phyloP scores from a whole-genome alignment of 2,797 vertebrate species.

The Varecia variegata region DNA sequence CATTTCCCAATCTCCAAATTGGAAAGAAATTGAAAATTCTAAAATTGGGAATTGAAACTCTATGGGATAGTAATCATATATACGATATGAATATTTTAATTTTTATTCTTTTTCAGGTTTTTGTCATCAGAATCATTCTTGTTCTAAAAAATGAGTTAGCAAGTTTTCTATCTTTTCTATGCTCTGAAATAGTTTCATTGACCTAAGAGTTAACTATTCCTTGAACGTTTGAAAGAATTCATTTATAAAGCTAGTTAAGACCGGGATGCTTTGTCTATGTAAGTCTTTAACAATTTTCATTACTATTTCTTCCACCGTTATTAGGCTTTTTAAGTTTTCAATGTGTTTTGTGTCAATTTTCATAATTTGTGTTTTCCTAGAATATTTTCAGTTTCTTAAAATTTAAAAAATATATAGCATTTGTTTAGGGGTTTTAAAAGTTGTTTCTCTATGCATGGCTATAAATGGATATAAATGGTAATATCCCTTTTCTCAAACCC shows the following conservation, averaged over 20 bases:
- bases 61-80: neutral
- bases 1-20: neutral
- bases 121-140: neutral
- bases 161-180: neutral
- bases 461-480: neutral
- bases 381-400: neutral
- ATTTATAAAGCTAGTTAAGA: neutral
- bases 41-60: neutral
- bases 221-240: neutral
- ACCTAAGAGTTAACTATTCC: neutral
- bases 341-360: neutral
- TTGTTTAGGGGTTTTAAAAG: neutral
- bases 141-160: neutral
- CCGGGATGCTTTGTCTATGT: neutral
- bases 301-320: neutral
- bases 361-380: conserved; percentile 2
- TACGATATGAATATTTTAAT: neutral
- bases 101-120: neutral
- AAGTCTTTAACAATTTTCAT: neutral
- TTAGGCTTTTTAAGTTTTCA: neutral
- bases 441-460: neutral
- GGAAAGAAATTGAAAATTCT: neutral
- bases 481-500: neutral
- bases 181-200: neutral
- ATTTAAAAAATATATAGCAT: neutral